Evolutionary conservation across 2,888 invertebrate species (phyloP).

Genomic region (Polydrusus cervinus): DNA sequence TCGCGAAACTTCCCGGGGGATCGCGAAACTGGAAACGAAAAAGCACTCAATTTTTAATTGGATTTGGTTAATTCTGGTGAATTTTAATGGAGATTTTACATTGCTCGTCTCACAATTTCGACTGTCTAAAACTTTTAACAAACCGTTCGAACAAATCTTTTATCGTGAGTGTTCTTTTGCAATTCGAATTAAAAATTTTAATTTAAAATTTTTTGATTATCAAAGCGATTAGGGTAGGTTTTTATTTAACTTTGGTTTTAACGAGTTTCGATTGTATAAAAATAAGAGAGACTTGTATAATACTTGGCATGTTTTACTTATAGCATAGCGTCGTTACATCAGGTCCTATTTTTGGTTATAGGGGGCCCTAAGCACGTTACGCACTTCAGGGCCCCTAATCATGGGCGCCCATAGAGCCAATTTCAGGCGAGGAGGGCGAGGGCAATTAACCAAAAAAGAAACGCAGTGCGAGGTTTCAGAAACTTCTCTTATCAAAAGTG

Average conservation of each 20-base stretch:
- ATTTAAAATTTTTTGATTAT: slow-evolving; percentile 67
- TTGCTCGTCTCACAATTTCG: slow-evolving; percentile 65
- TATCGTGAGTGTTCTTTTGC: slow-evolving; percentile 67
- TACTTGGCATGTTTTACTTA: too few species aligned
- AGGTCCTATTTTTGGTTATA: too few species aligned
- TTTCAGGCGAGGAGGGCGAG: too few species aligned
- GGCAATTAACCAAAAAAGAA: too few species aligned
- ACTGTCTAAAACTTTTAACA: slow-evolving; percentile 69
- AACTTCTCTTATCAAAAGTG: too few species aligned
- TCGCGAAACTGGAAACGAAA: slow-evolving; percentile 67
- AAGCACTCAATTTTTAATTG: slow-evolving; percentile 74
- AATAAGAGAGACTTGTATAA: too few species aligned
- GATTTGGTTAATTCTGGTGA: slow-evolving; percentile 72
- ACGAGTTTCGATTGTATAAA: neutral
- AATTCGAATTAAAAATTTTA: slow-evolving; percentile 67
- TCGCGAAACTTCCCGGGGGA: slow-evolving; percentile 60
- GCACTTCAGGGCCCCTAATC: too few species aligned
- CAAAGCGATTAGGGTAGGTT: slow-evolving; percentile 8
- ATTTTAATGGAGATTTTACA: slow-evolving; percentile 73
- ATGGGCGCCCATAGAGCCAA: too few species aligned
- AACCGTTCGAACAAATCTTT: slow-evolving; percentile 68
- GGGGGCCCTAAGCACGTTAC: too few species aligned
- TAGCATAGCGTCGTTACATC: too few species aligned
- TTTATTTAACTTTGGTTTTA: neutral
- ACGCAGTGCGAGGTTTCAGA: too few species aligned